phyloP scores from a whole-genome alignment of 2,888 invertebrate species.

The Griposia aprilina region DNA sequence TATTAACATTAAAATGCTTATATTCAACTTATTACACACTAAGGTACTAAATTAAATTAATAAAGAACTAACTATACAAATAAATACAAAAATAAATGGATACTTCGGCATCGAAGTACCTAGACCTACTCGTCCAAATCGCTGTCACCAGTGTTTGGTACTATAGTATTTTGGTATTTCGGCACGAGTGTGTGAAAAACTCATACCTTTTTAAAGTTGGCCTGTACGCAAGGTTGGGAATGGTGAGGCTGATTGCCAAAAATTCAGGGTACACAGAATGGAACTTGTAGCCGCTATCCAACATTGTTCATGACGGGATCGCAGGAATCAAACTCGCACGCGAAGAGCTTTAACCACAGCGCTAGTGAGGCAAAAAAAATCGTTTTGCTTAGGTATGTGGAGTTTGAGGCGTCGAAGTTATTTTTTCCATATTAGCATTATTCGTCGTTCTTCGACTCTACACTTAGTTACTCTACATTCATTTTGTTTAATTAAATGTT shows the following conservation, averaged over 20 bases:
- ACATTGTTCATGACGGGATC: background rate
- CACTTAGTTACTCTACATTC: background rate
- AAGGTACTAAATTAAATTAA: background rate
- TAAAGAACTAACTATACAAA: background rate
- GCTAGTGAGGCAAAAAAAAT: background rate
- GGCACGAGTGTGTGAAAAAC: background rate
- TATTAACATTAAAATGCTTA: background rate
- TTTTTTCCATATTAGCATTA: background rate
- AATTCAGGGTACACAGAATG: background rate
- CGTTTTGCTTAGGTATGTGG: background rate
- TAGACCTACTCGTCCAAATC: too few species aligned
- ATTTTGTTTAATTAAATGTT: background rate
- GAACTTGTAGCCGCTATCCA: background rate
- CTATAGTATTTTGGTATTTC: background rate
- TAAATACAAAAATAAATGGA: background rate
- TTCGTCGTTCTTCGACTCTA: background rate
- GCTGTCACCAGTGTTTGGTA: too few species aligned
- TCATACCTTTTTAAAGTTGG: background rate
- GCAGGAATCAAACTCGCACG: background rate
- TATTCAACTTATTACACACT: background rate
- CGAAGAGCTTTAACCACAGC: background rate
- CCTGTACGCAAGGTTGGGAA: background rate
- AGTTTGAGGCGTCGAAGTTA: background rate
- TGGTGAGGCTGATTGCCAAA: background rate
- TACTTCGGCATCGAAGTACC: background rate